phyloP scores from a whole-genome alignment of 2,797 vertebrate genomes.

The Sphenopsis melanotis region DNA sequence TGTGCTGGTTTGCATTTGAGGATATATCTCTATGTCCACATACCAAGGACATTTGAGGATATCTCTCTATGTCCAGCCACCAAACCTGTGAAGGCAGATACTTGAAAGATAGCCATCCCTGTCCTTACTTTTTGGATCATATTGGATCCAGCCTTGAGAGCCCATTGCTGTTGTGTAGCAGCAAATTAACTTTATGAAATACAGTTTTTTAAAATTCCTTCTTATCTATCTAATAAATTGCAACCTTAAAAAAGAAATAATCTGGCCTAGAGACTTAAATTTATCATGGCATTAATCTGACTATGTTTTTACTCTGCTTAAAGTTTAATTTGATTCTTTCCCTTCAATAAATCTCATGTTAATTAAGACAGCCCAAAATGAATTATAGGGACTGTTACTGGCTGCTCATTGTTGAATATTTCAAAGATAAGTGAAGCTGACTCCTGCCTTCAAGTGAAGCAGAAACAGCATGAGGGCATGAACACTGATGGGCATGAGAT shows the following conservation, averaged over 20 bases:
- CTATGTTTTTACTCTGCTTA: constrained; percentile 36
- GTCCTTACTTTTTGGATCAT: not conserved
- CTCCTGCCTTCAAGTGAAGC: constrained; percentile 10
- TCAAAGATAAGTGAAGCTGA: constrained; percentile 6
- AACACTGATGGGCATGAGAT: not conserved
- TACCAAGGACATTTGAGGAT: not conserved
- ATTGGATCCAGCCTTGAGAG: not conserved
- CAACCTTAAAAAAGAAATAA: constrained; percentile 27
- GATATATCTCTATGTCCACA: not conserved
- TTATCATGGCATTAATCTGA: constrained; percentile 48
- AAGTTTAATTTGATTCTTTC: constrained; percentile 64
- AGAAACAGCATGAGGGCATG: not conserved
- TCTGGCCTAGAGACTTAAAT: constrained; percentile 38
- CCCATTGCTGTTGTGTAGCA: not conserved
- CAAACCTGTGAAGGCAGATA: not conserved
- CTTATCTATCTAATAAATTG: constrained; percentile 47
- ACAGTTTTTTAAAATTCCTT: not conserved
- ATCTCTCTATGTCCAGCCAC: not conserved
- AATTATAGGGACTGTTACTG: constrained; percentile 8
- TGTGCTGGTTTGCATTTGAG: not conserved
- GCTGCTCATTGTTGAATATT: constrained; percentile 1
- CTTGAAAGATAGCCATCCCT: not conserved
- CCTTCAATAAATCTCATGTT: constrained; percentile 52
- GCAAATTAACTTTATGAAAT: constrained; percentile 39
- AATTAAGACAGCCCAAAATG: constrained; percentile 53